Conservation (phyloP, 2,888 invertebrate species). For the Eumerus sabulonum region DNA sequence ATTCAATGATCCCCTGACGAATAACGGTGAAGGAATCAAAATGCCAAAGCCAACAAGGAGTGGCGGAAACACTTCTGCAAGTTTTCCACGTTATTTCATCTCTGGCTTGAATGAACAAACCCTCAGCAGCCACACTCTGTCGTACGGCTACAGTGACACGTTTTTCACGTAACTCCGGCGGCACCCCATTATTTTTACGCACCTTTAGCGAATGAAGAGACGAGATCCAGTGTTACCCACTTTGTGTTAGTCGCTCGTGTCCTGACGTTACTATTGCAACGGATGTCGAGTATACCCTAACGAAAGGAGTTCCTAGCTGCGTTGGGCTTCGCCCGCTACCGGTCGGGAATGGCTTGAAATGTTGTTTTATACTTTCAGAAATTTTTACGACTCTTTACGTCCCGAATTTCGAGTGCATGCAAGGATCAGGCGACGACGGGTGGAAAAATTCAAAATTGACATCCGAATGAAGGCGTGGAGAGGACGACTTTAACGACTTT, state of each 20-base stretch:
- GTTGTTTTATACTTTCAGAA: conserved; percentile 28
- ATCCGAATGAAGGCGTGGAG: background rate
- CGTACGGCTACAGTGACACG: conserved; percentile 49
- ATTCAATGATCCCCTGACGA: conserved; percentile 16
- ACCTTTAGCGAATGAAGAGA: conserved; percentile 41
- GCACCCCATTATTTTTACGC: conserved; percentile 56
- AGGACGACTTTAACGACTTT: conserved; percentile 16
- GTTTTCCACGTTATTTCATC: conserved; percentile 32
- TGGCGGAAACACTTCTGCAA: conserved; percentile 25
- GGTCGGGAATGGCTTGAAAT: conserved; percentile 6
- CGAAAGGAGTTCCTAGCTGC: conserved; percentile 15
- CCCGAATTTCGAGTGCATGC: conserved; percentile 22
- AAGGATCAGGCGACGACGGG: conserved; percentile 12
- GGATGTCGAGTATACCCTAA: conserved; percentile 41
- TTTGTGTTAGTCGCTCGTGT: too few relatives aligned
- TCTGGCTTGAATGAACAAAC: conserved; percentile 1
- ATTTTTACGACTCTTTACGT: conserved; percentile 37
- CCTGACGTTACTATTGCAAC: too few relatives aligned
- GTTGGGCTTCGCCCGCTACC: background rate
- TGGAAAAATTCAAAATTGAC: conserved; percentile 21
- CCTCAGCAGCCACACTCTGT: background rate
- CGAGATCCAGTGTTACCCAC: too few relatives aligned
- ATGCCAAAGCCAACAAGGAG: conserved; percentile 7
- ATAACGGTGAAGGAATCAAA: background rate
- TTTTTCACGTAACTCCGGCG: conserved; percentile 36